Conservation (phyloP, 2,113 vertebrate genomes). For the Egretta garzetta region DNA sequence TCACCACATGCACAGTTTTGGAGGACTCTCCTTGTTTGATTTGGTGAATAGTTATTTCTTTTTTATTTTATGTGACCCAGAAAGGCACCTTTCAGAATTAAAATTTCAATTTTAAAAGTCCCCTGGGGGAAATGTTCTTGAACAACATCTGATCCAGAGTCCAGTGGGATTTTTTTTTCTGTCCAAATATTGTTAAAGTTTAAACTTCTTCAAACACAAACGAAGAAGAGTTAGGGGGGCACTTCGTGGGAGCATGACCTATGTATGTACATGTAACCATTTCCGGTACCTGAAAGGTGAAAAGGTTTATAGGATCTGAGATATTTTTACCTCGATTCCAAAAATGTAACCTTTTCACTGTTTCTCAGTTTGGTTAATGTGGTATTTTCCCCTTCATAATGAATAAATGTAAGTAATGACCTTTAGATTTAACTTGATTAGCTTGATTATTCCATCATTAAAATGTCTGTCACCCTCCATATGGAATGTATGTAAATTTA, state of each 20-base stretch:
- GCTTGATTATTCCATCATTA: constrained; percentile 6
- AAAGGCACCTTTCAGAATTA: neutral
- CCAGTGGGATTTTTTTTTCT: neutral
- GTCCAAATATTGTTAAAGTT: neutral
- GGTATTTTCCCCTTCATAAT: neutral
- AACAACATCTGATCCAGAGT: neutral
- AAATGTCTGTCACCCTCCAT: neutral
- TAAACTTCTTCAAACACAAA: neutral
- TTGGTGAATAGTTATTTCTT: neutral
- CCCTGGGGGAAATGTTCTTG: neutral
- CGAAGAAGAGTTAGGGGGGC: neutral
- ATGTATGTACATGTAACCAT: neutral
- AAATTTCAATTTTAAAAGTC: neutral
- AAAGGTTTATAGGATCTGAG: neutral
- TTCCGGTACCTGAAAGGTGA: neutral
- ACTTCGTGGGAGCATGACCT: fast-evolving
- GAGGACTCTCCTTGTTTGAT: neutral
- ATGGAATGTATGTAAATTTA: neutral
- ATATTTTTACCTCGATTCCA: neutral
- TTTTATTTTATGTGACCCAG: neutral
- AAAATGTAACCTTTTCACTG: neutral
- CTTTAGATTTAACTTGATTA: neutral
- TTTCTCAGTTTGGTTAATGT: neutral
- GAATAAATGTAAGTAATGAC: constrained; percentile 2
- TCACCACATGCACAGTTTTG: neutral